A percentile compares a stretch with the other conserved stretches of the same genome.
These are phyloP conservation scores for Bambusicola thoracicus DNA, from an alignment of 2,113 vertebrate genomes.

Conservation along the genomic window DNA sequence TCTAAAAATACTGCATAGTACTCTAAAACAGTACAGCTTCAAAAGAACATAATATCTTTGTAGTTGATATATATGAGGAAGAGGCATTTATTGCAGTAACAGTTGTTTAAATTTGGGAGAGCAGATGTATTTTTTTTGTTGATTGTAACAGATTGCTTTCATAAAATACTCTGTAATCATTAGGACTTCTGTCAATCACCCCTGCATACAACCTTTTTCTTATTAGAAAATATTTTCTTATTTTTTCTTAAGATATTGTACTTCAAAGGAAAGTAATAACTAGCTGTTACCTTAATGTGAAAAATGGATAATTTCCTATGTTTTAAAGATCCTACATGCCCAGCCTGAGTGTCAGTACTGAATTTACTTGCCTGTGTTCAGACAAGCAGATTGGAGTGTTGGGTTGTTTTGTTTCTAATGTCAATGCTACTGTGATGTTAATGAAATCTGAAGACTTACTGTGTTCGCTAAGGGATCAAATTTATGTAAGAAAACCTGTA, in stretches of 20 bases:
- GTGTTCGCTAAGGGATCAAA: background rate
- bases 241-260: background rate
- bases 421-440: background rate
- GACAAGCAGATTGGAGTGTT: background rate
- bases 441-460: background rate
- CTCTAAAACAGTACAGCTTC: background rate
- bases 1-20: background rate
- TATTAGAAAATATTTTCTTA: background rate
- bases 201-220: fast-evolving
- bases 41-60: background rate
- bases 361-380: background rate
- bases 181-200: background rate
- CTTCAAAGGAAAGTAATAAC: background rate
- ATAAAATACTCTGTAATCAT: background rate
- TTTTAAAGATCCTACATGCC: background rate
- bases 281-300: background rate
- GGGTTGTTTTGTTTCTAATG: background rate
- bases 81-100: background rate
- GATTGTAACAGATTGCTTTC: background rate
- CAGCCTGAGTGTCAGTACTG: background rate
- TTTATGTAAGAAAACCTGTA: background rate
- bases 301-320: background rate
- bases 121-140: background rate
- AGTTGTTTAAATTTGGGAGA: background rate
- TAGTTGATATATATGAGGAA: background rate